Evolutionary conservation across 2,113 vertebrate genomes (phyloP), one percentile per base, ranked within the genome.

Genomic region (Syngnathoides biaculeatus): DNA sequence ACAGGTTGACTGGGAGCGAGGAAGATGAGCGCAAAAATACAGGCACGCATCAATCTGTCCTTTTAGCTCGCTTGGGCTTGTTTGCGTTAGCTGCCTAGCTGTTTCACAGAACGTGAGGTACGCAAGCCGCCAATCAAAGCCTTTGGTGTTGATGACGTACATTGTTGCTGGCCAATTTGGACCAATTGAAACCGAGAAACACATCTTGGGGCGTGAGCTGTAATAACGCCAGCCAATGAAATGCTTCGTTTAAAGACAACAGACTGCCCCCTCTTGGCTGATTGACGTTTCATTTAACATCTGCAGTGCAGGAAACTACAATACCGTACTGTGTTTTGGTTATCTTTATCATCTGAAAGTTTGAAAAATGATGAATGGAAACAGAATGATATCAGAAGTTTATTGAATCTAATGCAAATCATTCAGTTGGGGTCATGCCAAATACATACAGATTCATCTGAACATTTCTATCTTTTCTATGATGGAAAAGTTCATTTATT

Each of bases 281-380:
- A 88, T 83, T 83, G 82, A 83, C 82, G 73, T 7, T 1, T 9
- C 65, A 63, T 75, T 71, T 69, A 79, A 81, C 68, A 67, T 84
- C 76, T 75, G 59, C 72, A 78, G 64, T 72, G 71, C 74, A 76
- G 73, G 65, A n/a, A 47, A 43, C 39, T 26, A 40, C 53, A 17
- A 15, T 22, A 52, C 48, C 30, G 30, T 35, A 35, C 30, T 35
- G 42, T 52, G 48, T 6, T n/a, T 11, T 35, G 7, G 11, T 69
- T 52, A 6, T 55, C 59, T 30, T 27, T 52, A 63, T 11, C 24
- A 55, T 64, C 53, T 0, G n/a, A 15, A 15, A 62, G 43, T 62
- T 15, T 26, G 2, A 8, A 22, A 42, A 22, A n/a, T 8, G 15
- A 43, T 9, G 0, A 24, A 9, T 45, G 24, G 24, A 42, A 24